Evolutionary conservation across 1,140 invertebrate genomes (phyloP).

Genomic region (Cardiocondyla obscurior): DNA sequence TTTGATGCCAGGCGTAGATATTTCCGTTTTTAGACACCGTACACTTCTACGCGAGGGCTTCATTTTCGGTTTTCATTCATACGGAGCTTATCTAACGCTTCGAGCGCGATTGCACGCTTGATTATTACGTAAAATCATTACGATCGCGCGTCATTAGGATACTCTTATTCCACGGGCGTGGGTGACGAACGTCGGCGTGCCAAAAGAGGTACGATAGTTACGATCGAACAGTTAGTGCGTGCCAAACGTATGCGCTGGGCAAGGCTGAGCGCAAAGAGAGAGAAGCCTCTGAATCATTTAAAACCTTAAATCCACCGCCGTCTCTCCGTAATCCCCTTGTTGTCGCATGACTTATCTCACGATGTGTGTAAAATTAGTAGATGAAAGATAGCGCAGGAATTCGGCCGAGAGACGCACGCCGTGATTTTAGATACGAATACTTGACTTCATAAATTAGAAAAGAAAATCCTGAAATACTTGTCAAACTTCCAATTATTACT

Average conservation of each 20-base stretch:
- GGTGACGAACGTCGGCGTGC: conserved; percentile 20
- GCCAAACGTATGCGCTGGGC: conserved; percentile 13
- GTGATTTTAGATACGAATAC: background rate
- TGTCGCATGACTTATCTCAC: conserved; percentile 34
- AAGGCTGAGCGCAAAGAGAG: conserved; percentile 15
- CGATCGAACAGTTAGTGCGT: conserved; percentile 13
- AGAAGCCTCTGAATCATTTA: conserved; percentile 43
- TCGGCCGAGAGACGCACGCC: background rate
- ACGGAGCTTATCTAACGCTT: background rate
- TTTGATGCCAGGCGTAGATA: background rate
- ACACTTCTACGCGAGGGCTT: background rate
- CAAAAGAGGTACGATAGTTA: conserved; percentile 33
- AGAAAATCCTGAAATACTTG: background rate
- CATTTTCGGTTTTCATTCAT: conserved; percentile 37
- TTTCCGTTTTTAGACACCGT: background rate
- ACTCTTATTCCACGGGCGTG: conserved; percentile 33
- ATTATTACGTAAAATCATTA: conserved; percentile 50
- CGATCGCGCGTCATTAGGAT: conserved; percentile 43
- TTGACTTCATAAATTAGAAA: background rate
- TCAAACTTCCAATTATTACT: background rate
- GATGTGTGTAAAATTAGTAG: conserved; percentile 26
- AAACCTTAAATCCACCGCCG: background rate
- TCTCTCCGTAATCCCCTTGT: background rate
- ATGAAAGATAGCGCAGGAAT: conserved; percentile 22
- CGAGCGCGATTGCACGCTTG: background rate